phyloP scores from a whole-genome alignment of 2,113 vertebrate species.

The Aspidoscelis tigris region DNA sequence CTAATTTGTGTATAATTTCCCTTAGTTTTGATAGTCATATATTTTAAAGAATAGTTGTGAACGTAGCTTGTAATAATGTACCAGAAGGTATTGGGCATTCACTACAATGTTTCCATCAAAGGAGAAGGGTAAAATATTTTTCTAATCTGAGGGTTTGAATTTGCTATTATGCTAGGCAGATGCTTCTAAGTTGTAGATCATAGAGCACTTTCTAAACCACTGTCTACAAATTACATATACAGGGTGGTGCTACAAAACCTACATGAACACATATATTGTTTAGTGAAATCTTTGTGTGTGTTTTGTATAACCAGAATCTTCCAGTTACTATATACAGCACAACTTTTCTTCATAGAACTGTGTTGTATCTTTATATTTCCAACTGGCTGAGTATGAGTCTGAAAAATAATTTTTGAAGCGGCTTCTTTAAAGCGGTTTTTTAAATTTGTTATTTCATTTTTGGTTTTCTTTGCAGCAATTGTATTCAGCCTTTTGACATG shows the following conservation, averaged over 20 bases:
- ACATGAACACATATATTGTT: neutral
- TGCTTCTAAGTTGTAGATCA: neutral
- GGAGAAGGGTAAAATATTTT: accelerated
- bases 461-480: no score
- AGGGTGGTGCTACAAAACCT: neutral
- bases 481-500: no score
- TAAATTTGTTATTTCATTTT: neutral
- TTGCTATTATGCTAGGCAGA: slow-evolving; percentile 4
- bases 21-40: neutral
- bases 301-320: neutral
- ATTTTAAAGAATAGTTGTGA: neutral
- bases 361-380: neutral
- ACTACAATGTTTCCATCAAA: accelerated
- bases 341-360: neutral
- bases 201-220: neutral
- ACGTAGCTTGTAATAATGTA: neutral
- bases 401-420: neutral
- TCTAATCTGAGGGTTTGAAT: neutral
- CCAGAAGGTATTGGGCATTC: neutral
- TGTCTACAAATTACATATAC: no score
- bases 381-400: neutral
- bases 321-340: neutral
- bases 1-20: neutral
- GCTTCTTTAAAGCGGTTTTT: neutral
- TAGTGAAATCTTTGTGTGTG: neutral